Percentiles rank a stretch among this genome's conserved stretches.
phyloP scores from a whole-genome alignment of 2,888 invertebrate genomes.

The Tipula lateralis region DNA sequence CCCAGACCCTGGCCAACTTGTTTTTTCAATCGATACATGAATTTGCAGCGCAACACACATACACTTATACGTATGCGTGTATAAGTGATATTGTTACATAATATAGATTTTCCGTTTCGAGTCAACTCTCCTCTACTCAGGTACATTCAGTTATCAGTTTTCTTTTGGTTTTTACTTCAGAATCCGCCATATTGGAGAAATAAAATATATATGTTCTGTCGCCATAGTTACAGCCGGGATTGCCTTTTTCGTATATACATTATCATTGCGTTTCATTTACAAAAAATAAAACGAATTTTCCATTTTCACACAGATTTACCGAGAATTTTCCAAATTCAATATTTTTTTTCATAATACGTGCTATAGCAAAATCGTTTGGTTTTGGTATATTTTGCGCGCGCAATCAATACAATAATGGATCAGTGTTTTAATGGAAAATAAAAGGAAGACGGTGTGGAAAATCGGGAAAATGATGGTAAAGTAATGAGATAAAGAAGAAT shows the following conservation, averaged over 20 bases:
- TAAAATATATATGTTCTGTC: background rate
- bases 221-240: constrained; percentile 15
- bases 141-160: background rate
- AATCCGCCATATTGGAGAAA: background rate
- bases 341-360: background rate
- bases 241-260: background rate
- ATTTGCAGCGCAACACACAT: background rate
- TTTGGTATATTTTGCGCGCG: background rate
- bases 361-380: background rate
- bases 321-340: background rate
- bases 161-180: background rate
- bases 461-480: background rate
- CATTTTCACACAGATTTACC: background rate
- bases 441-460: background rate
- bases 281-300: background rate
- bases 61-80: background rate
- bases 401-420: background rate
- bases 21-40: background rate
- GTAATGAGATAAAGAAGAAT: background rate
- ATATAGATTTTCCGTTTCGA: background rate
- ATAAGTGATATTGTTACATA: background rate
- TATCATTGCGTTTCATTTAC: background rate
- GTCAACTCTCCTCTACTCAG: constrained; percentile 24
- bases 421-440: background rate
- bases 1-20: constrained; percentile 24